Percentiles rank a stretch among this genome's conserved stretches.
Evolutionary conservation across 30 jellyfish, hydroid and myxozoan genomes (phyloP).

Genomic region (Chrysaora quinquecirrha): DNA sequence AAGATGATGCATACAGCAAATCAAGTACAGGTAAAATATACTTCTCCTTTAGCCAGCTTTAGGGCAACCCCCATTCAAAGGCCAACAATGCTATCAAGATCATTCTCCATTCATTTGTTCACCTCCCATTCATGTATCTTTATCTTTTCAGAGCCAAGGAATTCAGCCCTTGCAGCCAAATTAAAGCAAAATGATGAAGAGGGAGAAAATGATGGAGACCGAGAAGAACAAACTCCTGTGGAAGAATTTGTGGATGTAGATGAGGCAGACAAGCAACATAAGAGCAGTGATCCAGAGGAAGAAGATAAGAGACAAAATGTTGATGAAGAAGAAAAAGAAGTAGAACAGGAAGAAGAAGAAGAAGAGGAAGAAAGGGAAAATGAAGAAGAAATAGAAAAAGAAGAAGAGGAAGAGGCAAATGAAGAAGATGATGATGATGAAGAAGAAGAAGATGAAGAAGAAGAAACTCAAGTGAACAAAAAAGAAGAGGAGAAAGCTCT

Average conservation of each 20-base stretch:
- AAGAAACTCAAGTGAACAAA: background rate
- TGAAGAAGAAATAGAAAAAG: background rate
- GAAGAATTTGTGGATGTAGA: no score
- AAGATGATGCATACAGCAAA: no score
- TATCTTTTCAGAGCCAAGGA: background rate
- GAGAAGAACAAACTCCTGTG: no score
- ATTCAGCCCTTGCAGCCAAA: background rate
- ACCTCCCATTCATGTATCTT: no score
- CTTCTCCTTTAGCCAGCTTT: no score
- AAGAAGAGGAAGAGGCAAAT: background rate
- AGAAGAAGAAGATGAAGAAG: slow-evolving; percentile 19
- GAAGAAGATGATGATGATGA: background rate
- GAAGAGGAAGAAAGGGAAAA: slow-evolving; percentile 13
- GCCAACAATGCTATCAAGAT: no score
- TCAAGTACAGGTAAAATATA: no score
- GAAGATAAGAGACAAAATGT: background rate
- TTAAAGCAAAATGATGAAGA: no score
- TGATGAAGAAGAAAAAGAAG: background rate
- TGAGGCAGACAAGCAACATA: background rate
- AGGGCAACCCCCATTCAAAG: no score
- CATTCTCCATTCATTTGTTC: slow-evolving; percentile 51
- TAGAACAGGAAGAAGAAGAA: background rate
- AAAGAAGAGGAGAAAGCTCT: background rate
- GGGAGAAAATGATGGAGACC: background rate
- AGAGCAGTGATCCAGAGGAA: background rate